Conservation (phyloP, 2,113 vertebrate species). For the Rhombomys opimus region DNA sequence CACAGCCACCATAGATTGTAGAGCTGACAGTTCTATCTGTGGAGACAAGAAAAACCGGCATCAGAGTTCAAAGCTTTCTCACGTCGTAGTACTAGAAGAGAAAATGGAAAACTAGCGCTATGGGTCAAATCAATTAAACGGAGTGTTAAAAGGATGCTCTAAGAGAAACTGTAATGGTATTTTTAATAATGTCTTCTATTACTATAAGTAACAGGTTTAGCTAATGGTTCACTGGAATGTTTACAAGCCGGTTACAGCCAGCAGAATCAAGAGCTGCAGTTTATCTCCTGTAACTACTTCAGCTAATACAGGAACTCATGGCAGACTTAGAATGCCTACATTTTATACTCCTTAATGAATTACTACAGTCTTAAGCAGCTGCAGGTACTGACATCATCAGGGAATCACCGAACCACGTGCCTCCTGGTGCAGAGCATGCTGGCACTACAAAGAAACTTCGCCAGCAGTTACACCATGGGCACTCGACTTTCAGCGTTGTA, state of each 20-base stretch:
- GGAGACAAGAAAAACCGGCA: neutral
- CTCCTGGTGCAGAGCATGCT: neutral
- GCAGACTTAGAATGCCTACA: neutral
- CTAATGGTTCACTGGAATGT: neutral
- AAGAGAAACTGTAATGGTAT: neutral
- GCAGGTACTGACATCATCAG: neutral
- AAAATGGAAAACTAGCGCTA: neutral
- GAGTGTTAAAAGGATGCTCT: neutral
- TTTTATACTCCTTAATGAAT: neutral
- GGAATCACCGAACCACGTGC: neutral
- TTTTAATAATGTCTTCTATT: neutral
- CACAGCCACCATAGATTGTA: conserved; percentile 87
- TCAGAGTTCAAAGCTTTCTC: neutral
- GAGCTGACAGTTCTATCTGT: conserved; percentile 90
- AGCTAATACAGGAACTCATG: neutral
- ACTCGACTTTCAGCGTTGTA: neutral
- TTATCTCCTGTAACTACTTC: neutral
- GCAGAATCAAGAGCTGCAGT: neutral
- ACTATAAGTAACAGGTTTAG: neutral
- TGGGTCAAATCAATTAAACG: neutral
- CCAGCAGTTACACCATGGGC: neutral
- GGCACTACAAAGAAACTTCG: neutral
- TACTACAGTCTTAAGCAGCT: neutral
- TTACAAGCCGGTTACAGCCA: neutral
- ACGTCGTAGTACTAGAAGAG: neutral